Percentiles rank a stretch among this genome's conserved stretches.
These are phyloP conservation scores for Phortica variegata DNA, from an alignment of 1,140 invertebrate genomes.

Conservation along the genomic window DNA sequence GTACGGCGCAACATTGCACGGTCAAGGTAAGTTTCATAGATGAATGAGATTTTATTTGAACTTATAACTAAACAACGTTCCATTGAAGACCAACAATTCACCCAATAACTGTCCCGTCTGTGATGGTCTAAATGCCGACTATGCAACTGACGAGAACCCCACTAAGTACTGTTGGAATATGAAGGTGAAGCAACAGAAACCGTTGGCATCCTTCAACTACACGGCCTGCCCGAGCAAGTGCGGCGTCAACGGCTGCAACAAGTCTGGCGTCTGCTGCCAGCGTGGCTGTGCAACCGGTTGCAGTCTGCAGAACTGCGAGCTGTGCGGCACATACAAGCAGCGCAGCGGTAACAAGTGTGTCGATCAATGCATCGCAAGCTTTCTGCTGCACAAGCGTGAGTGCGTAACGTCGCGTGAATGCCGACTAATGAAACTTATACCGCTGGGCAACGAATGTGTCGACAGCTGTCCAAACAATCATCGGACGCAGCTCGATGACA, in stretches of 20 bases:
- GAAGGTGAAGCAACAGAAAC: conserved; percentile 18
- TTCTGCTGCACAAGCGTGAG: conserved; percentile 25
- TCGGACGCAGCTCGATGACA: conserved; percentile 10
- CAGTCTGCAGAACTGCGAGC: conserved; percentile 22
- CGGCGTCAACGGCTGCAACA: conserved; percentile 24
- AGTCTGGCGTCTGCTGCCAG: conserved; percentile 31
- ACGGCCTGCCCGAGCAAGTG: conserved; percentile 23
- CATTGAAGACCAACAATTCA: conserved; percentile 28
- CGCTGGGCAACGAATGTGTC: conserved; percentile 26
- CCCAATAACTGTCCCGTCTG: conserved; percentile 39
- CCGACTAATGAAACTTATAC: conserved; percentile 25
- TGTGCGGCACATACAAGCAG: conserved; percentile 27
- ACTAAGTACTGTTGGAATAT: conserved; percentile 36
- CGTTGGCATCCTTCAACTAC: conserved; percentile 1
- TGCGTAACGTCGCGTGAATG: conserved; percentile 34
- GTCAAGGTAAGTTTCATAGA: conserved; percentile 23
- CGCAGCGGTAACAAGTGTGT: conserved; percentile 16
- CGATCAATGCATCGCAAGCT: conserved; percentile 32
- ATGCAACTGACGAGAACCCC: neutral
- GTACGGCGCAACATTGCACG: conserved; percentile 30
- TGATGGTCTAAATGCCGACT: conserved; percentile 22
- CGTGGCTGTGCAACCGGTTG: conserved; percentile 36
- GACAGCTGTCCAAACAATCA: conserved; percentile 38
- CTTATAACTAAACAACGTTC: neutral
- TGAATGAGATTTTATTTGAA: neutral